phyloP scores from a whole-genome alignment of 2,797 vertebrate species.

The Chiloscyllium punctatum region DNA sequence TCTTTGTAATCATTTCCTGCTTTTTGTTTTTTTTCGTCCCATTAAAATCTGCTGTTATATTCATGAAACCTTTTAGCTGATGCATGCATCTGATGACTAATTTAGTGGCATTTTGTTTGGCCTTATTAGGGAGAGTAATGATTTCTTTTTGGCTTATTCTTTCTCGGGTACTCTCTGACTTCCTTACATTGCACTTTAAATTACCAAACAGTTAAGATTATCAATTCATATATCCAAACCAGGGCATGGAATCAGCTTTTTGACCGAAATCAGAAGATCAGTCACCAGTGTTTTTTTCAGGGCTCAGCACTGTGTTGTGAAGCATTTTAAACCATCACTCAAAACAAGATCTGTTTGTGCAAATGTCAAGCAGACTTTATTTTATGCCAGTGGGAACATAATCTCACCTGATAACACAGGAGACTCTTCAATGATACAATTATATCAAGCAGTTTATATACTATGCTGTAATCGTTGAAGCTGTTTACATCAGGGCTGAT shows the following conservation, averaged over 20 bases:
- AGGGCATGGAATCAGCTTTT: not conserved
- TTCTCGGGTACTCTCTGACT: not conserved
- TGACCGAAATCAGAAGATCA: not conserved
- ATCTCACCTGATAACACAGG: too few relatives aligned
- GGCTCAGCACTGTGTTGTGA: not conserved
- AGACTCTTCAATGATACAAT: too few relatives aligned
- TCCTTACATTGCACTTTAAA: not conserved
- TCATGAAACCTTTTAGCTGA: not conserved
- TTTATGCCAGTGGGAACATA: too few relatives aligned
- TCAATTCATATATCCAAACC: not conserved
- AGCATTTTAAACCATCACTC: too few relatives aligned
- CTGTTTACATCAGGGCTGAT: too few relatives aligned
- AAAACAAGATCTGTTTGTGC: too few relatives aligned
- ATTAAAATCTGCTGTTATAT: not conserved
- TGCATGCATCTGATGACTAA: not conserved
- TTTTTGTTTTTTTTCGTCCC: not conserved
- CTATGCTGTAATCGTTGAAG: too few relatives aligned
- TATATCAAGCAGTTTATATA: too few relatives aligned
- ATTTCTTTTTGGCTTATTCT: not conserved
- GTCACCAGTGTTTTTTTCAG: not conserved
- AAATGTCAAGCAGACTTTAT: too few relatives aligned
- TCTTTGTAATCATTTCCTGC: not conserved
- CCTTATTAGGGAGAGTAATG: not conserved
- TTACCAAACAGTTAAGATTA: not conserved
- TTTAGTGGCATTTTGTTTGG: not conserved